Conservation (phyloP, 2,113 vertebrate genomes). For the Jaculus jaculus region DNA sequence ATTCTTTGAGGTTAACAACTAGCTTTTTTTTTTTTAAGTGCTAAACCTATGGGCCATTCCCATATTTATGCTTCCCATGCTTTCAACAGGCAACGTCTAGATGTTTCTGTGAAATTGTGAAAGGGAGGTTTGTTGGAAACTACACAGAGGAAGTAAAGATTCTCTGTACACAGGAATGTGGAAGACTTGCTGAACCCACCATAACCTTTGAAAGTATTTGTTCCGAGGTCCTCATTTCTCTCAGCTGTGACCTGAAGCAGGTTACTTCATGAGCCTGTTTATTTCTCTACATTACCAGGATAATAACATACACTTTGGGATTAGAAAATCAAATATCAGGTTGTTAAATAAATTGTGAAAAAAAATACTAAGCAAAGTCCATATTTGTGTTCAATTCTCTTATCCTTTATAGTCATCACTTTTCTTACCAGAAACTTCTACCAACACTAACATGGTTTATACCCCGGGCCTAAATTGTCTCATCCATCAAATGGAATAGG, state of each 20-base stretch:
- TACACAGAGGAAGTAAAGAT: neutral
- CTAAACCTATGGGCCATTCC: constrained; percentile 50
- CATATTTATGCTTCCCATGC: constrained; percentile 45
- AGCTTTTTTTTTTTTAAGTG: constrained; percentile 31
- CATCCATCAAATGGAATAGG: constrained; percentile 1
- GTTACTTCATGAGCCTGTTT: neutral
- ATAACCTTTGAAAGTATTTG: neutral
- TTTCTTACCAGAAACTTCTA: neutral
- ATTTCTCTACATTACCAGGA: neutral
- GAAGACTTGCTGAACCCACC: neutral
- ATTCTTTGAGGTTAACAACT: constrained; percentile 60
- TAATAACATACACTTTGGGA: neutral
- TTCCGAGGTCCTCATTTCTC: neutral
- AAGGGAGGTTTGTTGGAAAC: constrained; percentile 47
- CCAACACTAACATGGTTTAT: constrained; percentile 18
- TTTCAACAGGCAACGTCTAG: constrained; percentile 21
- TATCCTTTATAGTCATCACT: constrained; percentile 20
- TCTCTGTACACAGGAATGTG: neutral
- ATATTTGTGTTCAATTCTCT: neutral
- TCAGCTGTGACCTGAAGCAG: neutral
- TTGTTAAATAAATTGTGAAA: constrained; percentile 32
- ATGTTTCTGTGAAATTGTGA: constrained; percentile 46
- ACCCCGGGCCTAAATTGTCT: neutral
- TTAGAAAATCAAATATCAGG: constrained; percentile 24
- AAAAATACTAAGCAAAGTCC: constrained; percentile 1